These are phyloP conservation scores for Drosophila nr. perissopoda DNA, from an alignment of 2,888 invertebrate genomes.

Conservation along the genomic window DNA sequence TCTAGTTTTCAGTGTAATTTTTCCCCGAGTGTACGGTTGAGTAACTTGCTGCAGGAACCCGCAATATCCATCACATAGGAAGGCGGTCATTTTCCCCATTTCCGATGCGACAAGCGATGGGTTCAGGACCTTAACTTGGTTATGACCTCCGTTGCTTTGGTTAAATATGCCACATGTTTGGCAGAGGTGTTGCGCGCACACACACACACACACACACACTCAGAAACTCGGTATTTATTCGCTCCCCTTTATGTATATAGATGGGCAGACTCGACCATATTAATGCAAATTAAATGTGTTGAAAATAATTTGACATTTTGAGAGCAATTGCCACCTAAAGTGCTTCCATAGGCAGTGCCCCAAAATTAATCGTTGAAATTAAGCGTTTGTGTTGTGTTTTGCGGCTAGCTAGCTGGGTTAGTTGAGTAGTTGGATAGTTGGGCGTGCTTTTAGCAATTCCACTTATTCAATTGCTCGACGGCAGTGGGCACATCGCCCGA, in stretches of 20 bases:
- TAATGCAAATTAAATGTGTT: constrained; percentile 2
- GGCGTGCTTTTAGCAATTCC: constrained; percentile 37
- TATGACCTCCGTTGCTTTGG: not conserved
- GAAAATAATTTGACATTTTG: constrained; percentile 18
- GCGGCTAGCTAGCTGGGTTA: not conserved
- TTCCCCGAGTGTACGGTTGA: not conserved
- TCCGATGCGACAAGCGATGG: not conserved
- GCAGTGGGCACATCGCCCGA: constrained; percentile 57
- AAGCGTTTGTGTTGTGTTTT: not conserved
- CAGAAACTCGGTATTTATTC: constrained; percentile 9
- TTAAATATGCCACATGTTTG: not conserved
- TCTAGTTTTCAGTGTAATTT: not conserved
- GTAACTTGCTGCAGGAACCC: not conserved
- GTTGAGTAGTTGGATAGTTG: not conserved
- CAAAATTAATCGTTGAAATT: not conserved
- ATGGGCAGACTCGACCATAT: not conserved
- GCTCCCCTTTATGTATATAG: not conserved
- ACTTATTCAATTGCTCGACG: constrained; percentile 50
- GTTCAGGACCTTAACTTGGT: not conserved
- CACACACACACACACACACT: not conserved
- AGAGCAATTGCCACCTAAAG: constrained; percentile 24
- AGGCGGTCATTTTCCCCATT: not conserved
- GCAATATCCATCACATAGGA: not conserved
- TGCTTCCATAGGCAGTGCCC: constrained; percentile 20
- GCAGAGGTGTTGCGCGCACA: not conserved